Percentiles rank a stretch among this genome's conserved stretches.
Evolutionary conservation across 2,888 invertebrate genomes (phyloP).

Genomic region (Hydraecia micacea): DNA sequence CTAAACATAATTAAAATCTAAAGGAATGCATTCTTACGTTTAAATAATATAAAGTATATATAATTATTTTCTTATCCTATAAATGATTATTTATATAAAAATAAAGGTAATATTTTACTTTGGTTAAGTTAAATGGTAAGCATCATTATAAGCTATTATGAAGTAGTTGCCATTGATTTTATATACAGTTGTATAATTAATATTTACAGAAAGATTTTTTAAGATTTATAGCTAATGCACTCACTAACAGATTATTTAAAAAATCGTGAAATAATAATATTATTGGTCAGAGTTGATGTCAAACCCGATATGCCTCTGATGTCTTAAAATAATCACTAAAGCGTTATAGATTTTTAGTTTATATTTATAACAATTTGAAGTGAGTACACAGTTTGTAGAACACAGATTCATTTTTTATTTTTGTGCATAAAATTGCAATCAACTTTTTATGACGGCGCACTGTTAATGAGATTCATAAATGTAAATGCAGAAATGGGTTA

Average conservation of each 20-base stretch:
- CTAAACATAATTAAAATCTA: conserved; percentile 59
- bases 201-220: conserved; percentile 55
- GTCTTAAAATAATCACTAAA: conserved; percentile 29
- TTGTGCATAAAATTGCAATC: conserved; percentile 6
- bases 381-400: conserved; percentile 26
- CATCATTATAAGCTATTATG: conserved; percentile 50
- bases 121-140: conserved; percentile 69
- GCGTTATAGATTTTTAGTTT: background rate
- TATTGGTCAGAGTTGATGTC: background rate
- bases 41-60: conserved; percentile 47
- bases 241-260: background rate
- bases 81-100: conserved; percentile 56
- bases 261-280: background rate
- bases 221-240: background rate
- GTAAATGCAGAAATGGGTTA: conserved; percentile 51
- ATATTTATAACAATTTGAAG: conserved; percentile 20
- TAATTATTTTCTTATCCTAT: conserved; percentile 31
- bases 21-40: conserved; percentile 67
- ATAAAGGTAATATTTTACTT: conserved; percentile 70
- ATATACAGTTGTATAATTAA: conserved; percentile 52
- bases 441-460: conserved; percentile 4
- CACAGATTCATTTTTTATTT: conserved; percentile 5
- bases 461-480: conserved; percentile 61
- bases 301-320: conserved; percentile 1
- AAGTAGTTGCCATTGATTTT: conserved; percentile 46